Conservation (phyloP, 2,888 invertebrate genomes). For the Sericinus montela region DNA sequence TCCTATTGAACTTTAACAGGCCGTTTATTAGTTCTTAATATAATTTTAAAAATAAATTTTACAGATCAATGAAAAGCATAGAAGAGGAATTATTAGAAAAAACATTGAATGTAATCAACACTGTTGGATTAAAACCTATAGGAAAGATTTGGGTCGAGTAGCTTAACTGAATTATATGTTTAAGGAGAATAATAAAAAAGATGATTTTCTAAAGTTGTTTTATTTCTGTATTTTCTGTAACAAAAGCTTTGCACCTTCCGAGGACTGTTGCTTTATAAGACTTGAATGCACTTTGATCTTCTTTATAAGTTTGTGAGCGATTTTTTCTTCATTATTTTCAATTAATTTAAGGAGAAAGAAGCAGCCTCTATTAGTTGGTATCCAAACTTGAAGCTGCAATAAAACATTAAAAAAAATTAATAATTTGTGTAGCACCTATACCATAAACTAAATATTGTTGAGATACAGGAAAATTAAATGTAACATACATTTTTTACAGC, state of each 20-base stretch:
- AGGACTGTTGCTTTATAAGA: conserved; percentile 73
- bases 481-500: too few species aligned
- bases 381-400: conserved; percentile 81
- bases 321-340: conserved; percentile 77
- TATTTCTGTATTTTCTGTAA: conserved; percentile 71
- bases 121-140: conserved; percentile 44
- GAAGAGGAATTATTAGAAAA: conserved; percentile 62
- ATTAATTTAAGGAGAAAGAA: conserved; percentile 84
- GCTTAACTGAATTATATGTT: background rate
- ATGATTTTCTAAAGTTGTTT: conserved; percentile 23
- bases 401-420: background rate
- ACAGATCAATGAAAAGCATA: conserved; percentile 55
- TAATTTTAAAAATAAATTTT: too few species aligned
- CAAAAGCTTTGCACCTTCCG: conserved; percentile 82
- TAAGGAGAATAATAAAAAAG: conserved; percentile 2
- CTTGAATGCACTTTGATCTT: conserved; percentile 65
- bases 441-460: too few species aligned
- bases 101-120: conserved; percentile 45
- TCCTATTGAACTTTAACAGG: too few species aligned
- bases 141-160: conserved; percentile 52
- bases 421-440: too few species aligned
- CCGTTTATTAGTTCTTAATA: too few species aligned
- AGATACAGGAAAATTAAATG: too few species aligned
- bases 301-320: conserved; percentile 62
- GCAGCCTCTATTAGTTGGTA: conserved; percentile 86